Base-by-base conservation (phyloP, 2,113 vertebrate genomes). In the Lamprotornis superbus region DNA sequence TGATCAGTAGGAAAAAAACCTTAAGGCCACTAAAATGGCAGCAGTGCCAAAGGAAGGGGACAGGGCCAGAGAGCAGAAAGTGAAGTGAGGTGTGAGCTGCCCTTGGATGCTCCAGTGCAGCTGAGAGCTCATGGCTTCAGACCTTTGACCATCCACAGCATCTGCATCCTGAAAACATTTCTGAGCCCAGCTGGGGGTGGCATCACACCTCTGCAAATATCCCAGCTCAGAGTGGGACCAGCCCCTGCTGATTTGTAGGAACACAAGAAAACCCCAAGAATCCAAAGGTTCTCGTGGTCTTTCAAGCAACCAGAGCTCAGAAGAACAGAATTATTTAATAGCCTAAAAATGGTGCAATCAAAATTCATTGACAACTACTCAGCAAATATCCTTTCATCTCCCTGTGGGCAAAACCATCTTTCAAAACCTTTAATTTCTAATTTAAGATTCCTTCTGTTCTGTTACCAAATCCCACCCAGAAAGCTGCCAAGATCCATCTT, bases 341-440 rank as follows among this genome's bases (percentile, higher is more conserved):
- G 15, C 31, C 33, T 56, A 68, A 73, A 55, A 37, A 21, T 11
- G 20, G 12, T 57, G 71, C 24, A 22, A 35, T n/a, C 70, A 60
- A 52, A 87, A 57, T 42, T 39, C 37, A 93, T 69, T 37, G 80
- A 49, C 27, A 82, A 3, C 35, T 65, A 30, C 56, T 81, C 84
- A 39, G 24, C 59, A 75, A 74, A 76, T 42, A 61, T 67, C 68
- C 52, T 93, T 93, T 78, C 39, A 90, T 35, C 46, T 78, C 18
- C 50, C 60, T 33, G 57, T 33, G 64, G 67, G 50, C 35, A 61
- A 92, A 92, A 50, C 28, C 33, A n/a, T 57, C 30, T 50, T 76
- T 80, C 30, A 42, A 88, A 88, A 24, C 55, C 50, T 94, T 88
- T 90, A 61, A 83, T 83, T 96, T 88, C 79, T 88, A 57, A 65